Evolutionary conservation across 2,113 vertebrate species (phyloP).

Genomic region (Haemorhous mexicanus): DNA sequence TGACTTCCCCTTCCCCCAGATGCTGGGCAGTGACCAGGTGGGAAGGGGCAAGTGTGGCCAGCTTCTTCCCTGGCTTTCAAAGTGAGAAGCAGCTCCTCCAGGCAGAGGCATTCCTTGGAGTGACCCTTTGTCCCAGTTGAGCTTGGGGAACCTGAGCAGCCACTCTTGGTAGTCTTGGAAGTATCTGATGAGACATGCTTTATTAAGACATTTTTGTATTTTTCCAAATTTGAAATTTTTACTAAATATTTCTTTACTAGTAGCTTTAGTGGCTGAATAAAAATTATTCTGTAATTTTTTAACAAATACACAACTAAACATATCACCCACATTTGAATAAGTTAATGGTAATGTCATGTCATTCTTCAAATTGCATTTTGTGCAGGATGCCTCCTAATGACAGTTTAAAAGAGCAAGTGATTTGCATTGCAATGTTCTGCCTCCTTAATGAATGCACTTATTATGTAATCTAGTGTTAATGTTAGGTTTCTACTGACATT

Average conservation of each 20-base stretch:
- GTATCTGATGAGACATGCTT: not conserved
- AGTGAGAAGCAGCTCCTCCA: not conserved
- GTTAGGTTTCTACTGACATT: conserved; percentile 49
- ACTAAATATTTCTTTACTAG: not conserved
- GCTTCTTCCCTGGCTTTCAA: not conserved
- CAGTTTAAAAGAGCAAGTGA: conserved; percentile 26
- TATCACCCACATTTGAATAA: not conserved
- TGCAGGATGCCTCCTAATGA: conserved; percentile 39
- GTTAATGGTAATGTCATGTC: conserved; percentile 19
- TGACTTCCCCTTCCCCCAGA: not conserved
- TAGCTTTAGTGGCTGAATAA: not conserved
- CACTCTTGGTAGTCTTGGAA: not conserved
- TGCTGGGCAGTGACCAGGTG: not conserved
- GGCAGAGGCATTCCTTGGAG: not conserved
- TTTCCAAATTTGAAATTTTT: not conserved
- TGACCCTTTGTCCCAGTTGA: not conserved
- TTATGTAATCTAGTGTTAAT: conserved; percentile 51
- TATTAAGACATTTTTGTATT: not conserved
- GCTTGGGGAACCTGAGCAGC: not conserved
- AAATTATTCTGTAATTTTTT: not conserved
- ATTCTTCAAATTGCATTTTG: conserved; percentile 13
- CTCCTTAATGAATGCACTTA: conserved; percentile 49
- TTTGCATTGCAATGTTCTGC: conserved; percentile 47
- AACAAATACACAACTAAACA: not conserved
- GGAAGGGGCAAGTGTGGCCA: not conserved